These are phyloP conservation scores for Pachymerium ferrugineum DNA, from an alignment of 2,888 invertebrate genomes.

Conservation along the genomic window DNA sequence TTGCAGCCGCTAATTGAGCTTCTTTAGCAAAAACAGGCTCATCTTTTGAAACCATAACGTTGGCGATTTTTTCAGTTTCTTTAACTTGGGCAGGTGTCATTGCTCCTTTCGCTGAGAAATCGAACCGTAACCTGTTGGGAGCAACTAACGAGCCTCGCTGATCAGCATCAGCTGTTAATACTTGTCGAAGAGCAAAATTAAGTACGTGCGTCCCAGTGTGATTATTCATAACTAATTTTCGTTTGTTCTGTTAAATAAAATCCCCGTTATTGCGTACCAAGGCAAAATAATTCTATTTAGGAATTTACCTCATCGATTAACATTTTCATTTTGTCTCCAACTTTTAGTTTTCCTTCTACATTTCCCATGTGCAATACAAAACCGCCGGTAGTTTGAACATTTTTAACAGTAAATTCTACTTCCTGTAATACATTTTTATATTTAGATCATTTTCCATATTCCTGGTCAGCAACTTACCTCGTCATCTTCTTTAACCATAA, in stretches of 20 bases:
- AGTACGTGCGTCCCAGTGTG: slow-evolving; percentile 96
- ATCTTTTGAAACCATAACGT: slow-evolving; percentile 68
- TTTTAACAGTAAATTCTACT: slow-evolving; percentile 82
- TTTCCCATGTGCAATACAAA: slow-evolving; percentile 90
- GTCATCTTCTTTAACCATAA: slow-evolving; percentile 71
- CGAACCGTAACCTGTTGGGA: slow-evolving; percentile 92
- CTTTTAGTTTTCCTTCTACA: slow-evolving; percentile 70
- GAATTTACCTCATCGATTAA: slow-evolving; percentile 68
- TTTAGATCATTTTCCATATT: neutral
- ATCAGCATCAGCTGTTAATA: slow-evolving; percentile 84
- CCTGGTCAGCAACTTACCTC: slow-evolving; percentile 52
- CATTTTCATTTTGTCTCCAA: slow-evolving; percentile 77
- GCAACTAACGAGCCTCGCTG: slow-evolving; percentile 96
- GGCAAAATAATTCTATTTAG: neutral
- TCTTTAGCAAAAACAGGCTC: slow-evolving; percentile 82
- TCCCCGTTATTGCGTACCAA: neutral
- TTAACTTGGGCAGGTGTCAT: slow-evolving; percentile 84
- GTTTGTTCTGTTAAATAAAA: slow-evolving; percentile 28
- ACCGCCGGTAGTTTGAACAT: slow-evolving; percentile 91
- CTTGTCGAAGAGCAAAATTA: slow-evolving; percentile 86
- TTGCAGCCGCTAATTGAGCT: slow-evolving; percentile 73
- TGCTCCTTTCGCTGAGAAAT: slow-evolving; percentile 90
- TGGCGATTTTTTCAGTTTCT: slow-evolving; percentile 72
- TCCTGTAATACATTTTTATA: slow-evolving; percentile 50
- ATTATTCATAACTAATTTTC: slow-evolving; percentile 89